Conservation (phyloP, 2,888 invertebrate species). For the Latrodectus elegans region DNA sequence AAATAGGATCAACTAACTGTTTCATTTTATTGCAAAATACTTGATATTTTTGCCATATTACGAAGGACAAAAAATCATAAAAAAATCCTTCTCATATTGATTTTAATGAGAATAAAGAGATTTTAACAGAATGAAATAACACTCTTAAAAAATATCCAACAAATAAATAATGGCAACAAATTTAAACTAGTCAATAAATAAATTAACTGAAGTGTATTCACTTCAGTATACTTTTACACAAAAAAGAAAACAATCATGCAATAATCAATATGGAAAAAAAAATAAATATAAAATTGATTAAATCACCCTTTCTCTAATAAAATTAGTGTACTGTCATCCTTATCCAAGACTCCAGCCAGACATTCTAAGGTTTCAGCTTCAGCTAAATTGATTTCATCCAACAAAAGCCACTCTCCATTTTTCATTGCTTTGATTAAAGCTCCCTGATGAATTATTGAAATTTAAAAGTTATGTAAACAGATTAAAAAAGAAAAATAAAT, state of each 20-base stretch:
- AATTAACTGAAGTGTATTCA: too few species aligned
- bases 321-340: constrained; percentile 83
- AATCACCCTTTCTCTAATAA: constrained; percentile 88
- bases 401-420: constrained; percentile 92
- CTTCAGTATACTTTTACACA: background rate
- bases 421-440: constrained; percentile 91
- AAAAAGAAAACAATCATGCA: background rate
- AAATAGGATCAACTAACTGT: too few species aligned
- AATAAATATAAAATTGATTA: background rate
- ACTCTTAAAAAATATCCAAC: too few species aligned
- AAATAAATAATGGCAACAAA: too few species aligned
- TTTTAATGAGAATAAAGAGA: too few species aligned
- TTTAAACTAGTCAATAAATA: too few species aligned
- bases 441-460: constrained; percentile 78
- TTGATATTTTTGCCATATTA: too few species aligned
- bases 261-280: background rate
- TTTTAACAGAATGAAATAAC: too few species aligned
- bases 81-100: too few species aligned
- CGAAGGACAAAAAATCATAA: too few species aligned
- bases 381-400: constrained; percentile 99
- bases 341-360: constrained; percentile 89
- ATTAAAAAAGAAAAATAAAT: background rate
- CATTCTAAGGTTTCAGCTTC: constrained; percentile 97
- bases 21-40: too few species aligned
- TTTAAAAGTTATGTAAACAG: background rate